Conservation (phyloP, 2,797 vertebrate genomes). For the Schizopygopsis malacanthus region DNA sequence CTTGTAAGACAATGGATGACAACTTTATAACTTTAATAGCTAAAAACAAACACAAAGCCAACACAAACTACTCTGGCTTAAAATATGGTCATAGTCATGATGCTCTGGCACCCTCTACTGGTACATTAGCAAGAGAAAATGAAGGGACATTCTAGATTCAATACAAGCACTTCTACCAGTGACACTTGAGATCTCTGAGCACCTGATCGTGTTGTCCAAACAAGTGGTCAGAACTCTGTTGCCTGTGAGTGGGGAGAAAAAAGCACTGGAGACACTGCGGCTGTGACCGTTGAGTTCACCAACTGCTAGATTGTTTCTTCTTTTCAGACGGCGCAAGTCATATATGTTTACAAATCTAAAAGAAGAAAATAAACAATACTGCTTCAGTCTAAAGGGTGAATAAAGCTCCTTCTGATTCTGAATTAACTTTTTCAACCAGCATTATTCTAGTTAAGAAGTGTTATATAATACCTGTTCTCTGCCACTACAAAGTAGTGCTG, state of each 20-base stretch:
- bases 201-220: conserved; percentile 85
- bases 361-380: neutral
- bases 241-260: conserved; percentile 89
- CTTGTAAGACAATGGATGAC: neutral
- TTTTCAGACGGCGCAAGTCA: conserved; percentile 81
- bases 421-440: neutral
- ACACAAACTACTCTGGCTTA: neutral
- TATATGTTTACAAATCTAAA: conserved; percentile 79
- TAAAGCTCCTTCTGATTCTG: no score
- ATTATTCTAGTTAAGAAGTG: neutral
- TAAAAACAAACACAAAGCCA: neutral
- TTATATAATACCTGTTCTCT: conserved; percentile 74
- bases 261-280: conserved; percentile 80
- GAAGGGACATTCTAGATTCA: neutral
- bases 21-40: neutral
- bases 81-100: neutral
- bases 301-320: conserved; percentile 68
- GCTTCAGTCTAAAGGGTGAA: neutral
- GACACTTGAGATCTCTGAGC: neutral
- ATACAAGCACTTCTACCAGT: neutral
- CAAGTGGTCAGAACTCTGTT: conserved; percentile 85
- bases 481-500: conserved; percentile 85
- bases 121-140: neutral
- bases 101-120: conserved; percentile 24
- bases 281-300: conserved; percentile 76